phyloP scores from a whole-genome alignment of 2,797 vertebrate species.

The Sebastiscus tertius region DNA sequence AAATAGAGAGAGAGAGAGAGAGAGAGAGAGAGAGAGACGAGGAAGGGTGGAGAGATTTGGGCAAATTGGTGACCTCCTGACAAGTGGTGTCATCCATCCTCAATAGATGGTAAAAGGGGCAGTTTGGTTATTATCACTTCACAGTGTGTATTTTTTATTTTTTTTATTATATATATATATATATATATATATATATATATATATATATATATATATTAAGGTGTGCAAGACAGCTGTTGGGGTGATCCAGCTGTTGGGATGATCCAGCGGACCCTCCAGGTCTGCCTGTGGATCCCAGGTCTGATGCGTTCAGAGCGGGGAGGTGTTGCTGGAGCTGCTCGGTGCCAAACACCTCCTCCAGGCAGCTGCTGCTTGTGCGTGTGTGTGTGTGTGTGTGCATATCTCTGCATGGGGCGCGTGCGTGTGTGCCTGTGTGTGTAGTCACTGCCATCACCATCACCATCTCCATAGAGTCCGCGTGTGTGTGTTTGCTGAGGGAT shows the following conservation, averaged over 20 bases:
- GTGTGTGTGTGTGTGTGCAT: neutral
- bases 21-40: neutral
- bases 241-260: constrained; percentile 5
- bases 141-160: neutral
- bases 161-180: too few relatives aligned
- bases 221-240: constrained; percentile 12
- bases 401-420: neutral
- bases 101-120: neutral
- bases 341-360: constrained; percentile 31
- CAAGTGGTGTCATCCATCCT: neutral
- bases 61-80: constrained; percentile 18
- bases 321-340: constrained; percentile 22
- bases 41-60: neutral
- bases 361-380: constrained; percentile 11
- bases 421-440: neutral
- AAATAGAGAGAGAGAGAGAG: neutral
- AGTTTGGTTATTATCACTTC: neutral
- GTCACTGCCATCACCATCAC: neutral
- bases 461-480: neutral
- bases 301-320: constrained; percentile 24
- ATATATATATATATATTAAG: neutral
- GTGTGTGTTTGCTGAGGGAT: neutral
- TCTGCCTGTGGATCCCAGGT: constrained; percentile 4
- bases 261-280: neutral
- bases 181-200: too few relatives aligned